Evolutionary conservation across 2,113 vertebrate species (phyloP).

Genomic region (Rhegmatorhina hoffmannsi): DNA sequence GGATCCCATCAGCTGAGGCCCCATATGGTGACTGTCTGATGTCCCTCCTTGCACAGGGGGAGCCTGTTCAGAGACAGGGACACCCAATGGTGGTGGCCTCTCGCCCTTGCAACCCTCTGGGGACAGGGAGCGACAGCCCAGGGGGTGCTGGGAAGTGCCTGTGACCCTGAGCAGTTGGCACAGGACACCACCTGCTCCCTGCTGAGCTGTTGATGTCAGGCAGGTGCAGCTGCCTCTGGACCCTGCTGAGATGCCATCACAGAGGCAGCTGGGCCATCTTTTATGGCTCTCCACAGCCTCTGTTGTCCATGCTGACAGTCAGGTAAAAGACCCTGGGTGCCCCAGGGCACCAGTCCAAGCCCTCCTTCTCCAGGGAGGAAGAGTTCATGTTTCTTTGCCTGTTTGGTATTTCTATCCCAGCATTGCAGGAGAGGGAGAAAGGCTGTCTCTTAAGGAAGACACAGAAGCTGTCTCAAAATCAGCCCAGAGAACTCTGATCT

Average conservation of each 20-base stretch:
- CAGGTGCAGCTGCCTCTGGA: not conserved
- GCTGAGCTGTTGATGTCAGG: not conserved
- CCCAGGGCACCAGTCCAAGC: not conserved
- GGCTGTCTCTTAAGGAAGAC: fast-evolving
- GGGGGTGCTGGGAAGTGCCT: fast-evolving
- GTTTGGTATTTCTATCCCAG: not conserved
- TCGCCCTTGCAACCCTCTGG: not conserved
- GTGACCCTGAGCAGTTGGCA: not conserved
- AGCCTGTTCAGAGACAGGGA: not conserved
- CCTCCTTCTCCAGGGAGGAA: not conserved
- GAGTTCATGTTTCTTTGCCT: not conserved
- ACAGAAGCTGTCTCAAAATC: not conserved
- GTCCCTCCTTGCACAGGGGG: not conserved
- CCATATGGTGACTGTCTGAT: not conserved
- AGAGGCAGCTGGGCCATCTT: not conserved
- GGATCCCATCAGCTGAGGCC: not conserved
- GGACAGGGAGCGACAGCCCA: not conserved
- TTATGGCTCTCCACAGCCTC: not conserved
- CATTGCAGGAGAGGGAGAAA: not conserved
- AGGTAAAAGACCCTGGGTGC: not conserved
- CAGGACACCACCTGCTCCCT: not conserved
- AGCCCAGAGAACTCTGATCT: not conserved
- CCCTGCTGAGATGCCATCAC: not conserved
- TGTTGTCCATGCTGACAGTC: not conserved
- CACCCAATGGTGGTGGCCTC: not conserved